Conservation (phyloP, 1,140 invertebrate species). For the Brachionus angularis region DNA sequence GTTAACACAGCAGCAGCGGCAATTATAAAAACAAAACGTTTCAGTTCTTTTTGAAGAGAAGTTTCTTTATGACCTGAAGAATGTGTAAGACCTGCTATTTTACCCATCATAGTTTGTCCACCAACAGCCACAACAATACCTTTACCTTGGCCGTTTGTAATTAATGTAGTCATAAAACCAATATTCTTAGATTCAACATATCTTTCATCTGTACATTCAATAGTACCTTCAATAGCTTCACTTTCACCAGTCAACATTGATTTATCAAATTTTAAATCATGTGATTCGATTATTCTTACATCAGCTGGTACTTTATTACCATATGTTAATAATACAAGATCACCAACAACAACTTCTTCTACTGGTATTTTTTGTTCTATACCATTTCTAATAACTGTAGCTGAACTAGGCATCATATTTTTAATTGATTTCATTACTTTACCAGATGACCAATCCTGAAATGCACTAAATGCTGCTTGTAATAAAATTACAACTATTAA, state of each 20-base stretch:
- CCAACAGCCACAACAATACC: constrained; percentile 41
- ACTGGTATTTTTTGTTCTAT: constrained; percentile 66
- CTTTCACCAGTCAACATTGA: neutral
- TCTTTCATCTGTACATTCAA: constrained; percentile 4
- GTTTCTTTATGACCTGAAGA: neutral
- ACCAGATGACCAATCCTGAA: neutral
- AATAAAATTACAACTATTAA: neutral
- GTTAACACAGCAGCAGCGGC: constrained; percentile 1
- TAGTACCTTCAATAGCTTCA: neutral
- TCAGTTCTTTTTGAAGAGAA: constrained; percentile 26
- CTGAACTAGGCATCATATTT: constrained; percentile 62
- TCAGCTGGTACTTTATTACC: constrained; percentile 98
- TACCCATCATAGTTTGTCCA: constrained; percentile 25
- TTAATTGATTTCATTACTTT: neutral
- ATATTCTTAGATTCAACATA: constrained; percentile 25
- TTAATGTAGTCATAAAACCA: constrained; percentile 13
- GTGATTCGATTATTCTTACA: constrained; percentile 77
- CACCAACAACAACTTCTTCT: constrained; percentile 91
- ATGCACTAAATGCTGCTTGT: neutral
- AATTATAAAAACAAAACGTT: constrained; percentile 13
- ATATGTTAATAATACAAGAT: constrained; percentile 83
- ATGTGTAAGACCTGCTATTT: constrained; percentile 1
- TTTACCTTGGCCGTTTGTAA: constrained; percentile 5
- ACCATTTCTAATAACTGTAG: constrained; percentile 65
- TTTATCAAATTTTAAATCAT: constrained; percentile 35